Base-by-base conservation (phyloP, 2,113 vertebrate species). In the Crocuta crocuta region DNA sequence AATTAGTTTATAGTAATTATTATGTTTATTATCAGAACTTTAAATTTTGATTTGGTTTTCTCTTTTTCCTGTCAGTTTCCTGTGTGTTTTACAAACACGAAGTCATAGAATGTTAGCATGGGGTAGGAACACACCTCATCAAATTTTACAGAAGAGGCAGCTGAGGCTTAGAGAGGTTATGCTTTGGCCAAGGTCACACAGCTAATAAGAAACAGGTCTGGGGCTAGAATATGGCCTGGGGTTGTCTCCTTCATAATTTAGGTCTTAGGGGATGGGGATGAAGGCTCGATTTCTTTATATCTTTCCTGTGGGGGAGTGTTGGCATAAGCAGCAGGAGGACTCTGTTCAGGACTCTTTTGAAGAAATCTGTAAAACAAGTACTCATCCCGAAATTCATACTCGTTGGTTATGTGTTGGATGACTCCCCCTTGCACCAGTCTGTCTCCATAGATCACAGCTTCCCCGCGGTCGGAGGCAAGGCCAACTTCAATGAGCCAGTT, bases 401-500 rank as follows among this genome's bases (percentile, higher is more conserved):
- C 99, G 0, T 99, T 98, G 0, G 99, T 99, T 70, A 99, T 99
- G 92, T 99, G 99, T 74, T 99, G 99, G 85, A 99, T 98, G 39
- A 99, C 98, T 0, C 99, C 99, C 23, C 99, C 99, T 97, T 99
- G 98, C 96, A 99, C 98, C 98, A 99, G 98, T 26, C 98, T 99
- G 0, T 98, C 99, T 93, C 99, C 99, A 0, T 99, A 99, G 63
- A 99, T 98, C 53, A 99, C 98, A 1, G 99, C 99, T 98, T 99
- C 99, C 0, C 99, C 99, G 2, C 98, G 98, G 98, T 99, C 99
- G 15, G 98, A 99, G 85, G 99, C 99, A 85, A 99, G 99, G 97
- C 99, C 99, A 4, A 99, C 99, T 98, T 99, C 99, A 96, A 99
- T 98, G 7, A 99, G 99, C 99, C 99, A 99, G 97, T 99, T 99